phyloP scores from a whole-genome alignment of 1,140 invertebrate genomes.

The Hyles euphorbiae region DNA sequence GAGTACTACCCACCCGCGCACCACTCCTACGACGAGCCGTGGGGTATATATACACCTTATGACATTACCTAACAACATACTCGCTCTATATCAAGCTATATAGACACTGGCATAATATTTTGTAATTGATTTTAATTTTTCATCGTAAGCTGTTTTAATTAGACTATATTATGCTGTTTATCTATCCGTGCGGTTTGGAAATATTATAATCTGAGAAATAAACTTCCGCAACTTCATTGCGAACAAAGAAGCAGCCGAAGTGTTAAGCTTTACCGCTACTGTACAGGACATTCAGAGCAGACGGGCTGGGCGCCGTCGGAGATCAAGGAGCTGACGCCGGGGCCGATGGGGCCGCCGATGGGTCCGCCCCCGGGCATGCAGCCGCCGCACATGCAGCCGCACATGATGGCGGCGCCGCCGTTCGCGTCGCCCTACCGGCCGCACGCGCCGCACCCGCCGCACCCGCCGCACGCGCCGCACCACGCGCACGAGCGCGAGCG shows the following conservation, averaged over 20 bases:
- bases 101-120: no score
- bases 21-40: slow-evolving; percentile 58
- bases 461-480: slow-evolving; percentile 38
- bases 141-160: no score
- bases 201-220: no score
- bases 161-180: no score
- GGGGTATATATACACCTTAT: slow-evolving; percentile 34
- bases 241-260: no score
- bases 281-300: slow-evolving; percentile 47
- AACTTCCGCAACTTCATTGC: no score
- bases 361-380: slow-evolving; percentile 55
- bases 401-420: slow-evolving; percentile 35
- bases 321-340: slow-evolving; percentile 79
- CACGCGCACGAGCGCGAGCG: slow-evolving; percentile 36
- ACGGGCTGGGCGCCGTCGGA: slow-evolving; percentile 77
- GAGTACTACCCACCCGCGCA: slow-evolving; percentile 76
- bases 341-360: slow-evolving; percentile 55
- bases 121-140: no score
- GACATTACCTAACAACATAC: background rate
- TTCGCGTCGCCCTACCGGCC: slow-evolving; percentile 44
- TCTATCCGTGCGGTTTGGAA: no score
- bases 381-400: slow-evolving; percentile 34
- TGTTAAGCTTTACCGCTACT: no score
- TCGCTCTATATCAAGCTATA: no score
- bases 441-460: slow-evolving; percentile 39